Conservation (phyloP, 2,113 vertebrate species). For the Anguilla rostrata region DNA sequence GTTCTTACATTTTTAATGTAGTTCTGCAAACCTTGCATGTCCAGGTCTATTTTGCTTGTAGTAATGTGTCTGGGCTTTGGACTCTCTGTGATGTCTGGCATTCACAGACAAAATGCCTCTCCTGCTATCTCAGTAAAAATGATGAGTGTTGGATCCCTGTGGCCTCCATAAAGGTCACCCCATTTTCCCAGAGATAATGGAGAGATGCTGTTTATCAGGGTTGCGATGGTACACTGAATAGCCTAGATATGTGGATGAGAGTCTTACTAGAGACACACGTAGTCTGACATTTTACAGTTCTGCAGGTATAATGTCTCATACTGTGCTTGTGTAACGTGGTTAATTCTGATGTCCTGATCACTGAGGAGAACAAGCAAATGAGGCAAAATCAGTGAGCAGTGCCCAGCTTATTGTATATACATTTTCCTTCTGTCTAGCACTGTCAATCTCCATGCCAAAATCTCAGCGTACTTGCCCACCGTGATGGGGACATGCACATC, state of each 20-base stretch:
- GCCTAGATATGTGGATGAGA: neutral
- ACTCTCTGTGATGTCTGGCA: neutral
- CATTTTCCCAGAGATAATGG: neutral
- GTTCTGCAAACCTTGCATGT: no score
- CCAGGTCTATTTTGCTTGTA: no score
- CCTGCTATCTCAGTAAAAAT: neutral
- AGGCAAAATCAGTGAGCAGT: neutral
- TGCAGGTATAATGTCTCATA: neutral
- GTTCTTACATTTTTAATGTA: no score
- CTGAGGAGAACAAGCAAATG: neutral
- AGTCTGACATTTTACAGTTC: neutral
- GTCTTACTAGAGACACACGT: neutral
- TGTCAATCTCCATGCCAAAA: neutral
- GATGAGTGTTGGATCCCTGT: neutral
- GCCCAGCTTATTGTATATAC: neutral
- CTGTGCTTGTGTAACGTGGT: neutral
- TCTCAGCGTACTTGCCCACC: neutral
- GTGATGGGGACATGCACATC: no score
- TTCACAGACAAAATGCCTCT: no score
- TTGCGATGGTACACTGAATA: neutral
- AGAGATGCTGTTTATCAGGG: conserved; percentile 2
- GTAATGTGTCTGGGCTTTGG: neutral
- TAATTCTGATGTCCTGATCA: neutral
- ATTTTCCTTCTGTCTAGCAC: neutral
- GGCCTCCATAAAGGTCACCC: neutral